These are phyloP conservation scores for Spinibarbus caldwelli DNA, from an alignment of 2,797 vertebrate genomes.

Conservation along the genomic window DNA sequence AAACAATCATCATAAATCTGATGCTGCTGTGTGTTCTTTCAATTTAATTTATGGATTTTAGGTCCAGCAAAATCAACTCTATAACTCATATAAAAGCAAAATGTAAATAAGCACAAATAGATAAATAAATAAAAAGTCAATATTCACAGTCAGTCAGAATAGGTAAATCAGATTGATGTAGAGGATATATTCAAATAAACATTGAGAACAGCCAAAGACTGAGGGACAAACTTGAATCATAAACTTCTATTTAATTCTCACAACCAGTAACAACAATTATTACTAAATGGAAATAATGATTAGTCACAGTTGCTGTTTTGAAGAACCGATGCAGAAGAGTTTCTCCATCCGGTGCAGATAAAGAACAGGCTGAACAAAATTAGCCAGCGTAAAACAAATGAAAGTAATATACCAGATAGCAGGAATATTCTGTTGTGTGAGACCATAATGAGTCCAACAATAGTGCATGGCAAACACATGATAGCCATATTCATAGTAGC, in stretches of 20 bases:
- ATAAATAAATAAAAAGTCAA: too few relatives aligned
- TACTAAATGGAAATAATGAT: neutral
- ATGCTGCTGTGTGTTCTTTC: too few relatives aligned
- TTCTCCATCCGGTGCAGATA: neutral
- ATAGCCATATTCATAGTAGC: slow-evolving; percentile 18
- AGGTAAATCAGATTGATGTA: too few relatives aligned
- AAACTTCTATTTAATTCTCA: neutral
- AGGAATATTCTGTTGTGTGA: neutral
- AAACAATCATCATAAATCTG: too few relatives aligned
- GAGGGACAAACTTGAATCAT: neutral
- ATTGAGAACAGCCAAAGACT: neutral
- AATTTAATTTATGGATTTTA: too few relatives aligned
- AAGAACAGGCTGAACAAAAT: neutral
- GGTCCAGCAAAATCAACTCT: too few relatives aligned
- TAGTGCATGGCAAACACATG: neutral
- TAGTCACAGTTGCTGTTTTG: neutral
- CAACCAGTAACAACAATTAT: neutral
- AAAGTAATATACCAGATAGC: neutral
- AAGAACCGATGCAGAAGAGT: neutral
- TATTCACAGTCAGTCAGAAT: too few relatives aligned
- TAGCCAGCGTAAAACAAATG: neutral
- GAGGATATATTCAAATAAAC: neutral
- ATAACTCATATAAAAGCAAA: too few relatives aligned
- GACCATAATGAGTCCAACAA: neutral
- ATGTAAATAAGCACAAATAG: too few relatives aligned